Evolutionary conservation across 2,888 invertebrate genomes (phyloP).

Genomic region (Pilophorus perplexus): DNA sequence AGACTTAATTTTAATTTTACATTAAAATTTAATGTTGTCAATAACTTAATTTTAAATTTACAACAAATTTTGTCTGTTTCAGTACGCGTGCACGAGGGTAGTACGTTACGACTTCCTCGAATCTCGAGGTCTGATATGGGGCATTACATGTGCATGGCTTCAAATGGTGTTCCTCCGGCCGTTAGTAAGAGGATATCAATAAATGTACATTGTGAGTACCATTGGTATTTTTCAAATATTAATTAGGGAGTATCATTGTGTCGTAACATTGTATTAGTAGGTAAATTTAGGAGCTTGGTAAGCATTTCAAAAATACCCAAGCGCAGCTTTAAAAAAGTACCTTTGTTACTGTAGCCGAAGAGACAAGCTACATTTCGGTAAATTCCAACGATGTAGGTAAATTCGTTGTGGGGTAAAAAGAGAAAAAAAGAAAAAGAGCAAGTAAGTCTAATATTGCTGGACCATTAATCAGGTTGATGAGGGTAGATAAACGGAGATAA

Average conservation of each 20-base stretch:
- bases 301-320: too few species aligned
- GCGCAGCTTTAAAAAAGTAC: too few species aligned
- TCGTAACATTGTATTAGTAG: too few species aligned
- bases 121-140: slow-evolving; percentile 88
- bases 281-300: too few species aligned
- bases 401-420: neutral
- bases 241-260: neutral
- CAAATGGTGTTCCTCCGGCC: slow-evolving; percentile 82
- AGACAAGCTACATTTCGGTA: neutral
- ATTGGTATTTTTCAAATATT: neutral
- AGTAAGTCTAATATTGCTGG: slow-evolving; percentile 29
- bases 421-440: neutral
- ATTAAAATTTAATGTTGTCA: too few species aligned
- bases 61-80: slow-evolving; percentile 58
- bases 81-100: slow-evolving; percentile 64
- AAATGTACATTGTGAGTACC: slow-evolving; percentile 83
- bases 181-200: slow-evolving; percentile 85
- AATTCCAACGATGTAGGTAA: neutral
- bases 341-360: neutral
- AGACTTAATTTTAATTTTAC: too few species aligned
- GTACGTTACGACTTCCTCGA: slow-evolving; percentile 71
- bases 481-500: slow-evolving; percentile 18
- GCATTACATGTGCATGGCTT: slow-evolving; percentile 84
- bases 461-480: slow-evolving; percentile 35
- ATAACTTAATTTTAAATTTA: too few species aligned